Evolutionary conservation across 2,888 invertebrate genomes (phyloP).

Genomic region (Leucania comma): DNA sequence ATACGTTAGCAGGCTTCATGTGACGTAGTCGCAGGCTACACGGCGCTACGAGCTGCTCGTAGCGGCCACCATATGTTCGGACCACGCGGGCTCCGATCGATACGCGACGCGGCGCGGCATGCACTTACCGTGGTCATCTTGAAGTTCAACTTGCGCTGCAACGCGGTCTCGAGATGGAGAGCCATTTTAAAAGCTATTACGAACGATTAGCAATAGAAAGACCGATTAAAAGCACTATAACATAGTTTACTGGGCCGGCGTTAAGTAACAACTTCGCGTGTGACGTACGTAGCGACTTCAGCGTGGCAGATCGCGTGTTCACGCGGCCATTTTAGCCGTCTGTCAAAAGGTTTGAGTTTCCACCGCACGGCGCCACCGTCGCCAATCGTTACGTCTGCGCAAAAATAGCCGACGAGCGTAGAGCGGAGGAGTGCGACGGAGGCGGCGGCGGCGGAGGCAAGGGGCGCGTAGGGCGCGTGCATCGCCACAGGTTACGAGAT

Average conservation of each 20-base stretch:
- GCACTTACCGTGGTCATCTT: slow-evolving; percentile 90
- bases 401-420: slow-evolving; percentile 73
- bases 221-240: slow-evolving; percentile 81
- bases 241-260: slow-evolving; percentile 81
- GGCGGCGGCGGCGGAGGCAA: slow-evolving; percentile 52
- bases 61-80: slow-evolving; percentile 88
- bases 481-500: slow-evolving; percentile 73
- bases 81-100: slow-evolving; percentile 87
- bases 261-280: slow-evolving; percentile 84
- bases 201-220: slow-evolving; percentile 72
- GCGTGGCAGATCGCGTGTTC: slow-evolving; percentile 88
- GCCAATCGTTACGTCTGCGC: slow-evolving; percentile 87
- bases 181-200: slow-evolving; percentile 79
- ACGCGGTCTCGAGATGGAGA: slow-evolving; percentile 88
- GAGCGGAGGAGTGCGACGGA: slow-evolving; percentile 43
- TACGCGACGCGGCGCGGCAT: slow-evolving; percentile 81
- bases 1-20: slow-evolving; percentile 69
- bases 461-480: slow-evolving; percentile 64
- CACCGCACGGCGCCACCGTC: slow-evolving; percentile 81
- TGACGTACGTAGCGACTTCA: slow-evolving; percentile 82
- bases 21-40: slow-evolving; percentile 74
- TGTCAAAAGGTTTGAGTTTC: slow-evolving; percentile 83
- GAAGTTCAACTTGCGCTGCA: slow-evolving; percentile 90
- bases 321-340: slow-evolving; percentile 89
- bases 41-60: slow-evolving; percentile 78